Evolutionary conservation across 2,113 vertebrate genomes (phyloP), one percentile per base, ranked within the genome.

Genomic region (Elachura formosa): DNA sequence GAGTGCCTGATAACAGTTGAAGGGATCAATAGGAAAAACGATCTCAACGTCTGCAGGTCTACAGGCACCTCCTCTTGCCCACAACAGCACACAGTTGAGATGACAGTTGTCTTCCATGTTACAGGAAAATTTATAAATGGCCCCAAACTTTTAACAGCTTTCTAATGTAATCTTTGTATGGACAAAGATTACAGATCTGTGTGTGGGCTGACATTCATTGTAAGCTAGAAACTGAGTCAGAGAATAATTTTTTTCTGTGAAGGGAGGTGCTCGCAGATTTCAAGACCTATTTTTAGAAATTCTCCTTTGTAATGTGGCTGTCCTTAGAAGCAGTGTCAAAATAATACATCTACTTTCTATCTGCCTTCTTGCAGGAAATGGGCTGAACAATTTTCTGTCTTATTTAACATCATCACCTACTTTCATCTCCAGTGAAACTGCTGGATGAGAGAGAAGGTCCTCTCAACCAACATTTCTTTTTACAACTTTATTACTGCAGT

Each of bases 261-360:
- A 14, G 31, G 20, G 48, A 77, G 24, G 12, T n/a, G 40, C 36
- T 69, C 34, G 56, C 40, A 76, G 28, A 74, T 69, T 77, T 74
- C 67, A 85, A 58, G 68, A 40, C 14, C 26, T 83, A 48, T 49
- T 83, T 93, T 88, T 38, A 92, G 76, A 62, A 63, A 86, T 21
- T 13, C 12, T 61, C 51, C 52, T 76, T 48, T 84, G 46, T 80
- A 85, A 69, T 55, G 25, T 14, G 58, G 18, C 43, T 6, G 1
- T 46, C 73, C 88, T 72, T 15, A 78, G 14, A 89, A 73, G 22
- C n/a, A 36, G 14, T 10, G 34, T 45, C 56, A 87, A 71, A 52
- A 66, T 38, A 68, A 61, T 6, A 58, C 21, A 66, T 17, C 62
- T 49, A 49, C n/a, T 36, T 51, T 80, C 34, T 48, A 34, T 58